A percentile compares a stretch with the other conserved stretches of the same genome.
Evolutionary conservation across 2,797 vertebrate genomes (phyloP).

Genomic region (Anolis apletophallus): DNA sequence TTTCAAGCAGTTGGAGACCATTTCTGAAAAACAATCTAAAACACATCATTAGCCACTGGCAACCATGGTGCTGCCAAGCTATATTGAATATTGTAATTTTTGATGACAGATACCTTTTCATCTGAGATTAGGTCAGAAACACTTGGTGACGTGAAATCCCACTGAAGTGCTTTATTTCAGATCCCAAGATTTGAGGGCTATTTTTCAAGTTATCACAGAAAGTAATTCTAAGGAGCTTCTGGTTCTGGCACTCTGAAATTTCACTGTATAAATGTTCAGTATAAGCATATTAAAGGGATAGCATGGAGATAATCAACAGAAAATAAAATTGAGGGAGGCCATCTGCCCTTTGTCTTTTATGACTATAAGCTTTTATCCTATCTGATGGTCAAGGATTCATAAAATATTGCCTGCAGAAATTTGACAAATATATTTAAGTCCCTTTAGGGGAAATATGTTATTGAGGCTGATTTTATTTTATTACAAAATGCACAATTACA

Average conservation of each 20-base stretch:
- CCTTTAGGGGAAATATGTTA: constrained; percentile 35
- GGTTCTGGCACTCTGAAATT: constrained; percentile 14
- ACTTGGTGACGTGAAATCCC: constrained; percentile 7
- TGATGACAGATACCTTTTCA: constrained; percentile 41
- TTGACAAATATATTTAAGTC: constrained; percentile 25
- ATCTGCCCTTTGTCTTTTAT: constrained; percentile 72
- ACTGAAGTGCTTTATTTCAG: constrained; percentile 46
- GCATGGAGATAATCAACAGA: constrained; percentile 66
- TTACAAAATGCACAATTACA: not conserved
- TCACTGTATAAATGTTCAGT: constrained; percentile 49
- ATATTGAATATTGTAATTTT: constrained; percentile 24
- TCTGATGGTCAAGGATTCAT: constrained; percentile 48
- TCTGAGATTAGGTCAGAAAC: constrained; percentile 40
- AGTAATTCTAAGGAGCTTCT: constrained; percentile 51
- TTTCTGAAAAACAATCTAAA: constrained; percentile 37
- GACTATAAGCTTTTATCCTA: constrained; percentile 62
- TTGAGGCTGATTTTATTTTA: not conserved
- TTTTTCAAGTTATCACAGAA: constrained; percentile 58
- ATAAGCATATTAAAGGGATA: constrained; percentile 53
- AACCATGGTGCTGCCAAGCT: constrained; percentile 42
- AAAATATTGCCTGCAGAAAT: constrained; percentile 42
- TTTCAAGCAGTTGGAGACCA: constrained; percentile 45
- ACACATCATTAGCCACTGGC: constrained; percentile 38
- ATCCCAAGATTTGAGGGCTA: constrained; percentile 46
- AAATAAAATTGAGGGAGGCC: constrained; percentile 74